These are phyloP conservation scores for Phoenicopterus ruber DNA, from an alignment of 2,113 vertebrate genomes.

Conservation along the genomic window DNA sequence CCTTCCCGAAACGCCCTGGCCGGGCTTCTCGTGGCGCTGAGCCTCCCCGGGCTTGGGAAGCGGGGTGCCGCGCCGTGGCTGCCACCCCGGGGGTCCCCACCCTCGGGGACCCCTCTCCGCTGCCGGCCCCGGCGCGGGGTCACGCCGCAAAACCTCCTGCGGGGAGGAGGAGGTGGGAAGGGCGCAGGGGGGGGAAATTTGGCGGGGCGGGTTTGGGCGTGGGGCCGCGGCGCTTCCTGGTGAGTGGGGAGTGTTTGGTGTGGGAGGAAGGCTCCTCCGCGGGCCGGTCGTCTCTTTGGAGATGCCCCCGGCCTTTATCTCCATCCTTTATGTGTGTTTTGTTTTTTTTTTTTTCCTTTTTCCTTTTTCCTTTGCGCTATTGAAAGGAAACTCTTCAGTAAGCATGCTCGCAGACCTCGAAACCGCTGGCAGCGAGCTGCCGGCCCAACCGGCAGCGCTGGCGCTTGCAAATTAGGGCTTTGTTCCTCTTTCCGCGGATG, in stretches of 20 bases:
- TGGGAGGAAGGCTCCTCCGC: neutral
- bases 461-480: neutral
- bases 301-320: neutral
- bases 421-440: neutral
- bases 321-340: neutral
- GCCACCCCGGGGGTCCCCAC: accelerated
- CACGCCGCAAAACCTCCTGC: accelerated
- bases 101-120: neutral
- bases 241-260: neutral
- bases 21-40: neutral
- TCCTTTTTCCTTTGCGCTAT: neutral
- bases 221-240: neutral
- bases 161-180: neutral
- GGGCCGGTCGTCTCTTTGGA: neutral
- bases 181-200: neutral
- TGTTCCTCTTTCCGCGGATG: neutral
- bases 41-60: neutral
- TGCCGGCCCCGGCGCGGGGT: accelerated
- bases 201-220: neutral
- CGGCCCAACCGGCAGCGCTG: neutral
- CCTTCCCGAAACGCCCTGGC: neutral
- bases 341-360: neutral
- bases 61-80: neutral
- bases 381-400: neutral
- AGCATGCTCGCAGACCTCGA: neutral